Evolutionary conservation across 2,113 vertebrate species (phyloP).

Genomic region (Erythrocercus mccallii): DNA sequence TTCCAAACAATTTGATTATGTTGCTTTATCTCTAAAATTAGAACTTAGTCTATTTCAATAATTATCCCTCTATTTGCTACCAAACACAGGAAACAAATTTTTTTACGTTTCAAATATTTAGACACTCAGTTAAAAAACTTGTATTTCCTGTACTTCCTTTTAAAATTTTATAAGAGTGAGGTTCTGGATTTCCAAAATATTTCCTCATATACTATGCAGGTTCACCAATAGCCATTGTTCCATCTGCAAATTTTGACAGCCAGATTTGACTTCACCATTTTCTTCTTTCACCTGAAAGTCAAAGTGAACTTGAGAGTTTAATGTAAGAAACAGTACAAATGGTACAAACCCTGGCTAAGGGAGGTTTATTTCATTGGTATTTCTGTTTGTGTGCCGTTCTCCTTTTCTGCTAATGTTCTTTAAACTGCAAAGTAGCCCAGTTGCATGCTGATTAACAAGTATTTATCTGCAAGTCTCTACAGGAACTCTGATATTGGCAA

Average conservation of each 20-base stretch:
- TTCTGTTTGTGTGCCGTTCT: background rate
- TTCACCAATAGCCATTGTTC: background rate
- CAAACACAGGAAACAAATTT: background rate
- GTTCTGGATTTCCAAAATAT: background rate
- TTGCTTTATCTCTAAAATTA: background rate
- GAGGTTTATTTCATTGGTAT: background rate
- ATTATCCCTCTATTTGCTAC: background rate
- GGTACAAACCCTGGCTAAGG: background rate
- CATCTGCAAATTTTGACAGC: background rate
- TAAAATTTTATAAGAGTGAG: background rate
- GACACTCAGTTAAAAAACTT: background rate
- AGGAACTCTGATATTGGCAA: background rate
- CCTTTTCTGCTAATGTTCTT: background rate
- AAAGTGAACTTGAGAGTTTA: background rate
- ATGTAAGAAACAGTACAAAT: background rate
- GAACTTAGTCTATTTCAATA: background rate
- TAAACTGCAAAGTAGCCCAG: background rate
- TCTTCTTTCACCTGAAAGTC: background rate
- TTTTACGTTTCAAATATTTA: background rate
- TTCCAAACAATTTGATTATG: background rate
- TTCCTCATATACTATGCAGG: background rate
- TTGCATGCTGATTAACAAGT: background rate
- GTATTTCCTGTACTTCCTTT: background rate
- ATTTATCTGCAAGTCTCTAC: background rate
- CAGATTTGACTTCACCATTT: background rate